Percentiles rank a stretch among this genome's conserved stretches.
phyloP scores from a whole-genome alignment of 2,113 vertebrate species.

The Gymnorhina tibicen region DNA sequence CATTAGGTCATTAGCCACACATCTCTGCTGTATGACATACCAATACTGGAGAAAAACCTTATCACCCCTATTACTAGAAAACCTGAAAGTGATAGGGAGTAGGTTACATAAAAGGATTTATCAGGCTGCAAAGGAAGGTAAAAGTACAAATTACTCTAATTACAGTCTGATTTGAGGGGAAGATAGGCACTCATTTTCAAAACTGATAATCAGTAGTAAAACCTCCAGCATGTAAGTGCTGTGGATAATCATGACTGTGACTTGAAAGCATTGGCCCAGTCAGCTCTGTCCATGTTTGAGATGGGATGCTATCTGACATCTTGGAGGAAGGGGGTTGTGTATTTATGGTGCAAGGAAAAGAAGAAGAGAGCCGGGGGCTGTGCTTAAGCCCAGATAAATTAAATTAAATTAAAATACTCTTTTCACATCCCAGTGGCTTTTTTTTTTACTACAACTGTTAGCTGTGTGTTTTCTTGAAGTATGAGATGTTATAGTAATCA shows the following conservation, averaged over 20 bases:
- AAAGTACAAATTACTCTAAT: not conserved
- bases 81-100: not conserved
- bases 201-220: not conserved
- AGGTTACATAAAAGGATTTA: not conserved
- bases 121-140: not conserved
- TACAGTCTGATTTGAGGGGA: not conserved
- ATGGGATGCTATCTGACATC: not conserved
- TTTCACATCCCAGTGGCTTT: not conserved
- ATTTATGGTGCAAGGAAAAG: not conserved
- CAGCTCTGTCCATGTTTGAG: not conserved
- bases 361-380: not conserved
- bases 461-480: not conserved
- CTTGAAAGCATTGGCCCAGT: not conserved
- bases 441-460: not conserved
- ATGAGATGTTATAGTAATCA: not conserved
- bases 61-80: not conserved
- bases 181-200: not conserved
- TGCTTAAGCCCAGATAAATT: not conserved
- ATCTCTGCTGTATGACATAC: not conserved
- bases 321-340: not conserved
- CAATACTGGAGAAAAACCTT: not conserved
- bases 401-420: not conserved
- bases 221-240: not conserved
- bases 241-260: not conserved
- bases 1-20: not conserved